Percentiles rank a stretch among this genome's conserved stretches.
These are phyloP conservation scores for Grammatotria lemairii DNA, from an alignment of 2,113 vertebrate species.

Conservation along the genomic window DNA sequence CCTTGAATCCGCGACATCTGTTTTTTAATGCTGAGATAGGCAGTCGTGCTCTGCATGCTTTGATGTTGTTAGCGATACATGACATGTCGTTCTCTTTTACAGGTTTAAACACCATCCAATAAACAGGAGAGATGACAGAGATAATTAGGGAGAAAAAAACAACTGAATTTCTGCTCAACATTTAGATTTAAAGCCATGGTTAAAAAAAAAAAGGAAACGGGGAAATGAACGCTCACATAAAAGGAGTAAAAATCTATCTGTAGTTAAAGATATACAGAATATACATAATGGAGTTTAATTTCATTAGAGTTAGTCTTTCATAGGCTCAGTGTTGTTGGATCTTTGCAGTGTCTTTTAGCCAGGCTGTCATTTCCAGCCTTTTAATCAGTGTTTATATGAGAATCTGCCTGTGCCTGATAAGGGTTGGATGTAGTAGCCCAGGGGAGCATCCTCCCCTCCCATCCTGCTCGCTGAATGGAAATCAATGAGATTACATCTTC, in stretches of 20 bases:
- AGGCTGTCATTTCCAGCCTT: slow-evolving; percentile 30
- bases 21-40: slow-evolving; percentile 13
- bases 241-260: neutral
- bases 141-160: neutral
- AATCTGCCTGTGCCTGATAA: slow-evolving; percentile 54
- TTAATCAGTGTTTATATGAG: slow-evolving; percentile 67
- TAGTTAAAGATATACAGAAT: neutral
- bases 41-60: neutral
- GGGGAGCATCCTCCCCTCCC: slow-evolving; percentile 62
- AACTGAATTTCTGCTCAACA: neutral
- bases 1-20: slow-evolving; percentile 14
- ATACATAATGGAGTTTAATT: neutral
- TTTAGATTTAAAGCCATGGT: neutral
- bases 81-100: neutral
- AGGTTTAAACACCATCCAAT: neutral
- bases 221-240: neutral
- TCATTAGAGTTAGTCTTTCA: neutral
- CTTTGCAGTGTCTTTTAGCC: neutral
- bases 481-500: slow-evolving; percentile 65
- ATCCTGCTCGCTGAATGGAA: slow-evolving; percentile 69
- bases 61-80: neutral
- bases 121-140: neutral
- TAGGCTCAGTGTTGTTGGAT: neutral
- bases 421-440: slow-evolving; percentile 42
- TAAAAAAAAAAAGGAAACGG: neutral